Base-by-base conservation (phyloP, 2,888 invertebrate genomes). In the Phyllotreta cruciferae region DNA sequence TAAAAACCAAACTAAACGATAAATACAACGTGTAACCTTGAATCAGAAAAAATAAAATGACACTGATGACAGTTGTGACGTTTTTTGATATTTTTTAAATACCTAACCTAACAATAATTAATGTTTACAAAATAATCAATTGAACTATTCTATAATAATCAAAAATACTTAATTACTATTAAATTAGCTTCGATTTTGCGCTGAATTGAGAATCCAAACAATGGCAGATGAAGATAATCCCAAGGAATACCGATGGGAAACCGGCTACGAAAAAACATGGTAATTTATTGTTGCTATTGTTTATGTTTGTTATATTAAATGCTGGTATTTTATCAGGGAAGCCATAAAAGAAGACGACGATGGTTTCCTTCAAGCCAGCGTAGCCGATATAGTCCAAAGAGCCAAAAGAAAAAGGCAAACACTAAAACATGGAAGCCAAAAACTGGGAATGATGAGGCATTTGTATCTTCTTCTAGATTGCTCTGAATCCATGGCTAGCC, bases 381-480 rank as follows among this genome's bases (percentile, higher is more conserved):
- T 98, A 56, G 92, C 94, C 0, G 96, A 96, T 74, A 91, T 95
- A 70, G 92, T 98, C 57, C 93, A 94, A 77, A 91, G 92, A 77
- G 94, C 95, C 0, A 93, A 93, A 78, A 85, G 94, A 37, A 91
- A 91, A 77, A 85, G 92, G 0, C 88, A 89, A 66, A 84, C 87
- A 38, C 87, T 90, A 45, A 88, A 90, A 67, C 85, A 86, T 65
- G 87, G 89, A 6, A 92, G 93, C 67, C 90, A 94, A 45, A 88
- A 96, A 62, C 86, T 99, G 37, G 98, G 98, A 39, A 98, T 98
- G 96, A 99, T 99, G 98, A 86, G 99, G 52, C 98, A 99, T 82
- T 81, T 99, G 60, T 94, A 91, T 77, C 82, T 99, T 1, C 88
- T 98, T 14, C 82, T 99, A 2, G 99, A 99, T 80, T 91, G 94